phyloP scores from a whole-genome alignment of 2,888 invertebrate genomes.

The Uloborus plumipes region DNA sequence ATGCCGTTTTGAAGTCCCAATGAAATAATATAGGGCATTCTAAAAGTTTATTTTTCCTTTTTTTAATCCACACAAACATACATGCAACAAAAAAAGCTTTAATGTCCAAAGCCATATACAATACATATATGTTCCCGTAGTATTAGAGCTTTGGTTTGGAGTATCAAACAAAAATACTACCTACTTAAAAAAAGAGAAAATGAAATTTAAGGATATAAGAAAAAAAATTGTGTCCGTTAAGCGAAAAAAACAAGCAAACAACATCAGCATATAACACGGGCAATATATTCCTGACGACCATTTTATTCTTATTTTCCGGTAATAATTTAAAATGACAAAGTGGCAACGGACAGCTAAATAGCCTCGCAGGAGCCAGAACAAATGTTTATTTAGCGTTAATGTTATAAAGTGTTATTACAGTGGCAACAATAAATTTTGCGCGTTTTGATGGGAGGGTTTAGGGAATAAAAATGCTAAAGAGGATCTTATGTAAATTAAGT shows the following conservation, averaged over 20 bases:
- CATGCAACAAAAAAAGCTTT: no score
- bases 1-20: no score
- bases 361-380: slow-evolving; percentile 30
- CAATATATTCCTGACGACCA: slow-evolving; percentile 25
- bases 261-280: background rate
- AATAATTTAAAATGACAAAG: slow-evolving; percentile 49
- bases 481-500: slow-evolving; percentile 43
- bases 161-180: no score
- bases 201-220: no score
- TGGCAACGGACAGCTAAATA: slow-evolving; percentile 52
- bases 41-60: no score
- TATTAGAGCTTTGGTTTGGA: no score
- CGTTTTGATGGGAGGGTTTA: slow-evolving; percentile 4
- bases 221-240: no score
- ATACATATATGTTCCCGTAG: no score
- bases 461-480: slow-evolving; percentile 39
- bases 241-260: slow-evolving; percentile 6
- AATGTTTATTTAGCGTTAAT: slow-evolving; percentile 57
- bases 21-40: no score
- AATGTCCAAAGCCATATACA: no score
- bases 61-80: no score
- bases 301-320: slow-evolving; percentile 23
- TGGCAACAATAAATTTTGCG: slow-evolving; percentile 31
- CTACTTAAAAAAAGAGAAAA: no score
- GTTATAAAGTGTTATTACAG: slow-evolving; percentile 57